Evolutionary conservation across 2,888 invertebrate species (phyloP).

Genomic region (Poecilus cupreus): DNA sequence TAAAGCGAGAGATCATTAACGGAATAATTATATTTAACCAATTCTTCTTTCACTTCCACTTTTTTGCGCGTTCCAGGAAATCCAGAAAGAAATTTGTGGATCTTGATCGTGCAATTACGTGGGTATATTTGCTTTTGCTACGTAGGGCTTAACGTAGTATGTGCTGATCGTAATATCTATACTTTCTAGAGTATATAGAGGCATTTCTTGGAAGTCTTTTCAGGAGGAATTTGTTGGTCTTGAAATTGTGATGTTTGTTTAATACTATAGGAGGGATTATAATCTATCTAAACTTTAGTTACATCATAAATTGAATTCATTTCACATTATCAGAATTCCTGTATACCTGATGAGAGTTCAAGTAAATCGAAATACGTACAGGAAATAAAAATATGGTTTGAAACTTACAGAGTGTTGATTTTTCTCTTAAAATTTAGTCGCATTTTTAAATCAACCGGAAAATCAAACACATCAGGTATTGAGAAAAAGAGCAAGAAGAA

Average conservation of each 20-base stretch:
- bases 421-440: too few relatives aligned
- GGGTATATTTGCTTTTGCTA: constrained; percentile 8
- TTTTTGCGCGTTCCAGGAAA: constrained; percentile 21
- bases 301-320: too few relatives aligned
- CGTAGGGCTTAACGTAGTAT: neutral
- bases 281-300: too few relatives aligned
- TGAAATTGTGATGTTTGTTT: neutral
- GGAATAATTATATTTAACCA: constrained; percentile 35
- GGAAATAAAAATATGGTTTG: too few relatives aligned
- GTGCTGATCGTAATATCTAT: neutral
- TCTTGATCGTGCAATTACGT: constrained; percentile 3
- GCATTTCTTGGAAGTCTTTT: neutral
- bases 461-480: too few relatives aligned
- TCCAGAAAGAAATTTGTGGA: constrained; percentile 26
- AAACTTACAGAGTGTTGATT: too few relatives aligned
- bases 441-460: too few relatives aligned
- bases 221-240: neutral
- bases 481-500: too few relatives aligned
- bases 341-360: too few relatives aligned
- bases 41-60: constrained; percentile 31
- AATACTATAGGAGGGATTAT: too few relatives aligned
- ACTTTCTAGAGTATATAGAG: neutral
- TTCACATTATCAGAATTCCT: too few relatives aligned
- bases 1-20: constrained; percentile 17
- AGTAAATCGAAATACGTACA: too few relatives aligned